Base-by-base conservation (phyloP, 2,113 vertebrate species). In the Sterrhoptilus dennistouni region DNA sequence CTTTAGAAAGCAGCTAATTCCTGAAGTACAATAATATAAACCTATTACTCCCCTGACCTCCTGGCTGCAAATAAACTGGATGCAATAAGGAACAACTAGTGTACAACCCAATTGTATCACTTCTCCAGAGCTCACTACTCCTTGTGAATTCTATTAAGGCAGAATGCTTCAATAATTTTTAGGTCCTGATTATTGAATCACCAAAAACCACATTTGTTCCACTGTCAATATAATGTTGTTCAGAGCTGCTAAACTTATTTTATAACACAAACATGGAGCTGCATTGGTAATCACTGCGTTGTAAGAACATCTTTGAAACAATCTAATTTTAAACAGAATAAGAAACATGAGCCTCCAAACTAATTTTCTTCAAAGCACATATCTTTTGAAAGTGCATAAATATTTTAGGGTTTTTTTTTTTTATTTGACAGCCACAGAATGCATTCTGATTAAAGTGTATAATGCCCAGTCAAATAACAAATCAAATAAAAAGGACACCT, bases 401-500 rank as follows among this genome's bases (percentile, higher is more conserved):
- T 83, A 87, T 82, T 92, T 90, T 42, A 44, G 36, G 38, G 5
- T 54, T 45, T 31, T 16, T 17, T 70, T 83, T 83, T 88, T 77
- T 66, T 6, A 83, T 44, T 29, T 87, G 87, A 66, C 68, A 95
- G 96, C 70, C 85, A 57, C 36, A 94, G 93, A 95, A 93, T 76
- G 79, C 78, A 50, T 95, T 96, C 87, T 93, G 85, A 96, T 95
- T 93, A 93, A 92, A 92, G 71, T 90, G 64, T 71, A 76, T 90
- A 96, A 95, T 90, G 92, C 87, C 83, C 91, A 97, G 87, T 95
- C 83, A 94, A 87, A 95, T 87, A 89, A 87, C 66, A 93, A 94
- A 93, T 96, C 95, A 95, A 96, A 94, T 95, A 96, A 86, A 97
- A 95, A 89, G 93, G 90, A 95, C 86, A 95, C 74, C 95, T 95